Evolutionary conservation across 2,113 vertebrate genomes (phyloP), one percentile per base, ranked within the genome.

Genomic region (Misgurnus anguillicaudatus): DNA sequence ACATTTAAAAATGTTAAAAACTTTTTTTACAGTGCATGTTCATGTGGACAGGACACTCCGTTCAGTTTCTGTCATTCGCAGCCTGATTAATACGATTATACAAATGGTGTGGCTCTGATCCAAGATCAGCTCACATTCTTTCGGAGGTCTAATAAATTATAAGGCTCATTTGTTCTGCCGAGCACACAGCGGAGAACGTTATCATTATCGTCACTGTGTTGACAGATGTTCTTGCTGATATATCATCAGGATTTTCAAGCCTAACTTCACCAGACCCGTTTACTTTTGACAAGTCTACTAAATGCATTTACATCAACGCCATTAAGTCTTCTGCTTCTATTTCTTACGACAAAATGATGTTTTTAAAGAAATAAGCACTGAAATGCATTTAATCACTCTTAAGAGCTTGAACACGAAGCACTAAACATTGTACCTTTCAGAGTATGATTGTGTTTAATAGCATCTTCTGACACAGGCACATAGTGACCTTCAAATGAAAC

Each of bases 401-500:
- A 77, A 19, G n/a, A 11, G 31, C 4, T 41, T 13, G 36, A 48
- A 13, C 38, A 41, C 6, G 24, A 36, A 14, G n/a, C 9, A 70
- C 31, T 4, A 19, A 67, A 16, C 9, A 7, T 45, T 13, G 36
- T 65, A 6, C 51, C 16, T 64, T 75, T 31, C 61, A 10, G 9
- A 62, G n/a, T 3, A 62, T 31, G 31, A 45, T 74, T 36, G 57
- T 6, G 16, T 57, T 67, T 42, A 66, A 77, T 9, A 17, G 16
- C 39, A 45, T 79, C 39, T 42, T 39, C 67, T 42, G 67, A 42
- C 66, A 36, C 60, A 45, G n/a, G 42, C 57, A 63, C 55, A 41
- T 7, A 8, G 3, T 74, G 42, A 69, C 75, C 79, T 84, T 81
- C 75, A 80, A 60, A 80, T 53, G 19, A 48, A 41, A 72, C 55